Evolutionary conservation across 2,888 invertebrate genomes (phyloP).

Genomic region (Drosophila parthenogenetica): DNA sequence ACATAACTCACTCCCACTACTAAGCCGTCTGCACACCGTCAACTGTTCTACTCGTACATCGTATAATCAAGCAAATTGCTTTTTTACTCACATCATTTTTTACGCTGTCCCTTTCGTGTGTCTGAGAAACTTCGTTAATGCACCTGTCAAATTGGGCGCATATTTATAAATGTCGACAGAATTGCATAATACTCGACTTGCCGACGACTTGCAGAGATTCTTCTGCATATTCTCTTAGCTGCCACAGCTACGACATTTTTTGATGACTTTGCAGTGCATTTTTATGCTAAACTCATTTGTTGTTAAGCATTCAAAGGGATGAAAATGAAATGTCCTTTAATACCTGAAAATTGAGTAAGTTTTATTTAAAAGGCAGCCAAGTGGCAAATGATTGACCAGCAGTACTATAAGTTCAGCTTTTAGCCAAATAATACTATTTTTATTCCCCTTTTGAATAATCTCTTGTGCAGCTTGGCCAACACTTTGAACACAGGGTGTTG

Average conservation of each 20-base stretch:
- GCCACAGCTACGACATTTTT: constrained; percentile 42
- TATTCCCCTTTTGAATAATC: constrained; percentile 26
- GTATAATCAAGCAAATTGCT: constrained; percentile 82
- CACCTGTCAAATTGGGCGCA: constrained; percentile 78
- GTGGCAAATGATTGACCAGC: constrained; percentile 19
- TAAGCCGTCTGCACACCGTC: constrained; percentile 14
- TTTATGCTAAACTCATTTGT: constrained; percentile 61
- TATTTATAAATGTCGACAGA: constrained; percentile 71
- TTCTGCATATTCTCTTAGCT: constrained; percentile 37
- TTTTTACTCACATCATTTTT: constrained; percentile 81
- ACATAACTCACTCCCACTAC: neutral
- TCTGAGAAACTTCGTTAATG: constrained; percentile 74
- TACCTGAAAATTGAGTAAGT: constrained; percentile 35
- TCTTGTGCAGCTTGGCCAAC: neutral
- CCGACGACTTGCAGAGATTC: constrained; percentile 46
- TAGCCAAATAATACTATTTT: constrained; percentile 25
- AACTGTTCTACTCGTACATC: constrained; percentile 65
- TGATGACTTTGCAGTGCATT: constrained; percentile 57
- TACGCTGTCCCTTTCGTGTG: constrained; percentile 36
- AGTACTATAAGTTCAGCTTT: constrained; percentile 11
- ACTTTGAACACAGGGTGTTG: neutral
- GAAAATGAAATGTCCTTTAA: constrained; percentile 37
- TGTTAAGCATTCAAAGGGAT: constrained; percentile 4
- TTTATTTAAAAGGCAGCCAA: constrained; percentile 17
- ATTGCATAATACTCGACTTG: constrained; percentile 70